Evolutionary conservation across 2,113 vertebrate species (phyloP).

Genomic region (Nasalis larvatus): DNA sequence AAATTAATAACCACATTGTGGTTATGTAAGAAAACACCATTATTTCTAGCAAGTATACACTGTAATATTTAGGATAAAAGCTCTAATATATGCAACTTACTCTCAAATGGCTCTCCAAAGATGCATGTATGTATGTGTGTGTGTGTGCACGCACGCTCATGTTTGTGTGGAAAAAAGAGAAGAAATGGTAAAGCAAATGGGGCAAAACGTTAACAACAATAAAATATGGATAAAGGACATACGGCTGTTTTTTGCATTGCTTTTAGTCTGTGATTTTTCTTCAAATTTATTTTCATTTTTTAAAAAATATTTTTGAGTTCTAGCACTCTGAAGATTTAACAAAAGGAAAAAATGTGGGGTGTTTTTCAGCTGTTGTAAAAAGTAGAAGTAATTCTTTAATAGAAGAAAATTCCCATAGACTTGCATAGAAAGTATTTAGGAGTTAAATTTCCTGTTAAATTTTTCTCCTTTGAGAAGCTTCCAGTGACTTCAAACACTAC

Average conservation of each 20-base stretch:
- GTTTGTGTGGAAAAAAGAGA: not conserved
- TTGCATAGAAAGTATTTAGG: not conserved
- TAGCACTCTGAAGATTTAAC: too few relatives aligned
- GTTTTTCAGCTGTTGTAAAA: not conserved
- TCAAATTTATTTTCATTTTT: not conserved
- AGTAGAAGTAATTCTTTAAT: not conserved
- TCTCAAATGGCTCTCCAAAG: not conserved
- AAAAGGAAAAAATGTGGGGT: too few relatives aligned
- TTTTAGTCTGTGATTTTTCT: not conserved
- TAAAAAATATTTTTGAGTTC: not conserved
- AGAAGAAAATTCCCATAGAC: not conserved
- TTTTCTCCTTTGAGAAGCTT: not conserved
- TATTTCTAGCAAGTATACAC: not conserved
- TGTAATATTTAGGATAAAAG: not conserved
- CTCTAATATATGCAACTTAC: not conserved
- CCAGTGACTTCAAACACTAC: not conserved
- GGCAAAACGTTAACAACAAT: not conserved
- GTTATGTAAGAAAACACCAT: not conserved
- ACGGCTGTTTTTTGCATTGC: not conserved
- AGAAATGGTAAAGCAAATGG: not conserved
- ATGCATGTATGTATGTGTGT: not conserved
- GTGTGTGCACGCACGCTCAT: rapidly evolving
- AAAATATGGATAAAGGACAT: not conserved
- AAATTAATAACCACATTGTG: not conserved
- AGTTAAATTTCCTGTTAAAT: not conserved